Base-by-base conservation (phyloP, 2,888 invertebrate genomes). In the Agonopterix subpropinquella region DNA sequence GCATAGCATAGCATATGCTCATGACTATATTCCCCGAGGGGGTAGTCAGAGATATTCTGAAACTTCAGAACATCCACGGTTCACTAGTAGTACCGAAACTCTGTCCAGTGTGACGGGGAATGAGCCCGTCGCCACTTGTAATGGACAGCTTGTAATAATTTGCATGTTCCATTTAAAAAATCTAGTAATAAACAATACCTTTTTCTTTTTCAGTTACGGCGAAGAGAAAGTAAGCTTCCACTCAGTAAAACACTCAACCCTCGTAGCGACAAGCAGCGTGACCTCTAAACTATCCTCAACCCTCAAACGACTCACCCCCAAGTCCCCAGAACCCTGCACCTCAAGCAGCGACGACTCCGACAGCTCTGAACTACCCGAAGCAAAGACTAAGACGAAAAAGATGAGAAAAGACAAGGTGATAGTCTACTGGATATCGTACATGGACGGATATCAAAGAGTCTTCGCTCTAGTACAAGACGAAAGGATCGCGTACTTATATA, bases 361-460 rank as follows among this genome's bases (percentile, higher is more conserved):
- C 59, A 79, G 76, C 54, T 68, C 73, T 2, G 85, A 86, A 36
- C 53, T 79, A 2, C 73, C 89, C 0, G 91, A 91, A 63, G 80
- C 75, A 44, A 82, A 86, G 11, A 70, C 75, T 0, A 82, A 89
- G 55, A 80, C 82, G 42, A 92, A 91, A 59, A 92, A 92, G 73
- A 91, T 92, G 52, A 89, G 93, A 48, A 92, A 91, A 67, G 94
- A 94, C 67, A 94, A 94, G 72, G 92, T 94, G 4, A 83, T 92
- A 0, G 93, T 96, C 8, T 94, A 94, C 75, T 96, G 95, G 95
- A 90, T 94, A 39, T 94, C 94, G 4, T 95, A 92, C 67, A 89
- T 93, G 75, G 94, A 95, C 54, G 92, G 92, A 0, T 90, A 91
- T 44, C 95, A 96, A 73, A 83, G 94, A 61, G 93, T 93, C 0